These are phyloP conservation scores for Sardinella longiceps DNA, from an alignment of 2,797 vertebrate species.

Conservation along the genomic window DNA sequence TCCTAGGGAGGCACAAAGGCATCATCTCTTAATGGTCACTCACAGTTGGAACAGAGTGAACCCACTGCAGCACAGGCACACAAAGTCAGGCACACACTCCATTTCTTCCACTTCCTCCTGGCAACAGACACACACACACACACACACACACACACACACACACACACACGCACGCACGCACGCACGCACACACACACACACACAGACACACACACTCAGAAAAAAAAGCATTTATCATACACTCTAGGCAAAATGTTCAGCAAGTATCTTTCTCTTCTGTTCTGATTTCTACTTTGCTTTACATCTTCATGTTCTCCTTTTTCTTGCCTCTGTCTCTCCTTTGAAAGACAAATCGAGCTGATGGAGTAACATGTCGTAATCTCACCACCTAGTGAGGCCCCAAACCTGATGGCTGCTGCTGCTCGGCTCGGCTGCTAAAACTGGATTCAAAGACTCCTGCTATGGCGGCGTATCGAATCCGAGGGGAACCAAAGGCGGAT, in stretches of 20 bases:
- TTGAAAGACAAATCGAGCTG: slow-evolving; percentile 37
- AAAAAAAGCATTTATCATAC: background rate
- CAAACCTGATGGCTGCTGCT: slow-evolving; percentile 66
- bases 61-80: background rate
- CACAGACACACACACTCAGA: background rate
- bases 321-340: slow-evolving; percentile 30
- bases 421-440: slow-evolving; percentile 62
- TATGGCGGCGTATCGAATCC: slow-evolving; percentile 58
- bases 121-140: slow-evolving; percentile 36
- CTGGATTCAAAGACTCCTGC: slow-evolving; percentile 55
- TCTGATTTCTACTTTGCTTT: background rate
- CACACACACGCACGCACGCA: background rate
- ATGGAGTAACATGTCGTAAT: slow-evolving; percentile 71
- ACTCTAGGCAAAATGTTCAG: background rate
- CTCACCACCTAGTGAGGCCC: slow-evolving; percentile 72
- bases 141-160: slow-evolving; percentile 80
- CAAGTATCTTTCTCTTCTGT: background rate
- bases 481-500: slow-evolving; percentile 56
- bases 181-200: background rate
- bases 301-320: background rate
- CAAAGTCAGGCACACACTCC: background rate
- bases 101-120: background rate
- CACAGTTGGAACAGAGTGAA: background rate
- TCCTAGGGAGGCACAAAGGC: background rate
- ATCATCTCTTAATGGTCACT: background rate